Base-by-base conservation (phyloP, 2,888 invertebrate species). In the Caenorhabditis virilis region DNA sequence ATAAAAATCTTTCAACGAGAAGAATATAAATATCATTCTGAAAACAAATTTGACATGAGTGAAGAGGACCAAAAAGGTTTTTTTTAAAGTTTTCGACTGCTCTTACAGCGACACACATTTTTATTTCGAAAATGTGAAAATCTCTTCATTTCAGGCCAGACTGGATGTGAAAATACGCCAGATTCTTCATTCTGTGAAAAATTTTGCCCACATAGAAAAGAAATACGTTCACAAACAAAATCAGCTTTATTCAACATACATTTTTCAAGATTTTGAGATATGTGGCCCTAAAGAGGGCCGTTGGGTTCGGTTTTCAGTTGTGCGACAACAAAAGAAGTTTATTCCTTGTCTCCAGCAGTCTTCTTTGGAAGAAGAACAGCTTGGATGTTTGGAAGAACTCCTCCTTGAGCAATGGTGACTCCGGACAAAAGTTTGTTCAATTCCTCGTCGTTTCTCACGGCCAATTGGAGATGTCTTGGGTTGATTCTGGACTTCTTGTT, bases 381-480 rank as follows among this genome's bases (percentile, higher is more conserved):
- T 63, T 80, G 78, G 74, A 81, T 80, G 76, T 80, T 81, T 59
- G 80, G 81, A 80, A 92, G 83, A 0, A 92, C 91, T 77, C 91
- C 92, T 62, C 91, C 91, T 84, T 91, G 90, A 23, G 91, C 89
- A 81, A 92, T 91, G 18, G 91, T 91, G 1, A 91, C 91, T 39
- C 90, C 89, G 45, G 75, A 56, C 57, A 80, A 68, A 39, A 78
- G 66, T 65, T 79, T 66, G 60, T 66, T 66, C 50, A 66, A 50
- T 51, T 66, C 66, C 46, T 66, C 66, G 60, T 66, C 66, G 49
- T 66, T 66, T 25, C 66, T 52, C 57, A 66, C 54, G 41, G 66
- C 66, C 35, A 69, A 57, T 48, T 65, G 65, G 23, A 69, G 52
- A 55, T 71, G 71, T 55, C 71, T 60, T 26, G 71, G 67, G 42